Conservation (phyloP, 2,113 vertebrate species). For the Chlorodrepanis virens region DNA sequence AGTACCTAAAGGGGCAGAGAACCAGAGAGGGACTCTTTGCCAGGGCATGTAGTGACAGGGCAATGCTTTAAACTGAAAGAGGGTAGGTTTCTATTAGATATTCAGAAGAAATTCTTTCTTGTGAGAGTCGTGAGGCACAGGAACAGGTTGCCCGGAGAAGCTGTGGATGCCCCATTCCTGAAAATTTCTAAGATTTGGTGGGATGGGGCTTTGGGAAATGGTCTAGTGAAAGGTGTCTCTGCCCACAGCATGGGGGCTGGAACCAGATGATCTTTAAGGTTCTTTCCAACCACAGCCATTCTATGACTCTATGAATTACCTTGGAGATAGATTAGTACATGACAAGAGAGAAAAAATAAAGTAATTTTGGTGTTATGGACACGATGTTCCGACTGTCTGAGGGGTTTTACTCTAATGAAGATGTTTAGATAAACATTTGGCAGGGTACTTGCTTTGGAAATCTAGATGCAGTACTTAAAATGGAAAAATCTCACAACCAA, state of each 20-base stretch:
- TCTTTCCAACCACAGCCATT: background rate
- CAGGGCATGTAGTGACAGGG: too few species aligned
- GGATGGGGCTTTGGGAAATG: background rate
- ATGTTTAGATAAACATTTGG: background rate
- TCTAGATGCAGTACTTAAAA: background rate
- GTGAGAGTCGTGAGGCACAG: background rate
- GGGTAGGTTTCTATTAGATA: background rate
- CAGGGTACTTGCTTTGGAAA: background rate
- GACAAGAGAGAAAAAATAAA: background rate
- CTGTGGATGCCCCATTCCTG: background rate
- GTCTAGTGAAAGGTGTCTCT: background rate
- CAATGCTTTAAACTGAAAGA: background rate
- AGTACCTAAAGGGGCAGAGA: background rate
- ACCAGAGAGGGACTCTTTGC: background rate
- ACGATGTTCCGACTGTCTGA: background rate
- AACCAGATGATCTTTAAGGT: background rate
- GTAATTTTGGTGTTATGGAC: background rate
- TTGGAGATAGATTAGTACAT: background rate
- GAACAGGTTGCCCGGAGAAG: background rate
- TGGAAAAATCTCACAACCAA: background rate
- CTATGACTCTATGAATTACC: background rate
- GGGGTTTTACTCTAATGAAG: background rate
- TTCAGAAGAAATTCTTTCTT: background rate
- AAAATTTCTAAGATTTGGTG: background rate
- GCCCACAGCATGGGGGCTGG: background rate